A percentile compares a stretch with the other conserved stretches of the same genome.
Conservation (phyloP, 1,140 invertebrate species). For the Microplitis mediator region DNA sequence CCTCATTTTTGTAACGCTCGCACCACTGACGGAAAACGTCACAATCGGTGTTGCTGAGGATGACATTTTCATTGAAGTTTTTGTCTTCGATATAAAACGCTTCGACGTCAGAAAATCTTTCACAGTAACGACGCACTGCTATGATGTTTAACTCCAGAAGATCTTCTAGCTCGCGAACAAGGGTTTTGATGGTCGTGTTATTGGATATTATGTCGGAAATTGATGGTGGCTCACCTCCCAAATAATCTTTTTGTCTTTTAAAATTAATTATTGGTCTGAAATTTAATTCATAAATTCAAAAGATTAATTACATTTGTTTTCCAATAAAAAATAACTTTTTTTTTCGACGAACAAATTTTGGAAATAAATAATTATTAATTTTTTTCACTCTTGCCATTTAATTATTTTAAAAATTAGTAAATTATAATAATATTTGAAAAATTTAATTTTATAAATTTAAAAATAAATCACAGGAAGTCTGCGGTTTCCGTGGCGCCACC, state of each 20-base stretch:
- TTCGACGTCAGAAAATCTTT: constrained; percentile 71
- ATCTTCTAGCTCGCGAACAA: constrained; percentile 63
- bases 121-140: constrained; percentile 67
- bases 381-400: no score
- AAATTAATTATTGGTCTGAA: constrained; percentile 77
- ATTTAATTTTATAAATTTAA: no score
- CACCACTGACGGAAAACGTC: constrained; percentile 67
- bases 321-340: no score
- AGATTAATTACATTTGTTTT: neutral
- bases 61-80: constrained; percentile 63
- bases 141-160: constrained; percentile 68
- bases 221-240: constrained; percentile 70
- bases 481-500: no score
- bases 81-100: constrained; percentile 75
- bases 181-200: constrained; percentile 66
- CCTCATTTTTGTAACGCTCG: constrained; percentile 67
- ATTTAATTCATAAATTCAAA: constrained; percentile 12
- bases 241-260: constrained; percentile 70
- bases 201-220: constrained; percentile 69
- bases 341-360: no score
- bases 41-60: constrained; percentile 60
- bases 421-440: no score
- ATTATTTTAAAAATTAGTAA: no score
- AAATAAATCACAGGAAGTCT: no score
- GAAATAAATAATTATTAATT: no score